Evolutionary conservation across 2,888 invertebrate genomes (phyloP).

Genomic region (Eurois occulta): DNA sequence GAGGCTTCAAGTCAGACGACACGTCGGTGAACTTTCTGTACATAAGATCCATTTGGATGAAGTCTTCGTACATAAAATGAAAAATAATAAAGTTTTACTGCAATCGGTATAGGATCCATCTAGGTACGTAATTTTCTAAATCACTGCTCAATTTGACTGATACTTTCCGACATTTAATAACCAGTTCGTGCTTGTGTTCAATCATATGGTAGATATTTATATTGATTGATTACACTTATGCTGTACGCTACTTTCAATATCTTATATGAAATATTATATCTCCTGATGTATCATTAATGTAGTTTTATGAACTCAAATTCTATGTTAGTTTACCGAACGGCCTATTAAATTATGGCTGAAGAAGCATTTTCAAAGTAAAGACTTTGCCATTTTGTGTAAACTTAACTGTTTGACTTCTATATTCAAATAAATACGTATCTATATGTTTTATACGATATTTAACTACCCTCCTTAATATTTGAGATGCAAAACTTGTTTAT

Average conservation of each 20-base stretch:
- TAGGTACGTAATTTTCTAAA: constrained; percentile 15
- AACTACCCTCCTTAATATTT: not conserved
- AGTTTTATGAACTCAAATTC: not conserved
- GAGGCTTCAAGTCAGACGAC: not conserved
- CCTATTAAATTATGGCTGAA: not conserved
- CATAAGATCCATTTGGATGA: not conserved
- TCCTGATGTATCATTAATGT: not conserved
- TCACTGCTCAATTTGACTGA: constrained; percentile 24
- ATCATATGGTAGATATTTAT: constrained; percentile 7
- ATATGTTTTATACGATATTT: not conserved
- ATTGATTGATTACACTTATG: not conserved
- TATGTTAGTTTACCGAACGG: not conserved
- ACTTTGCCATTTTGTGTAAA: constrained; percentile 3
- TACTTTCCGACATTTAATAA: constrained; percentile 37
- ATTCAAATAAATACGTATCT: not conserved
- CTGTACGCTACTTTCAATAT: not conserved
- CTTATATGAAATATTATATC: not conserved
- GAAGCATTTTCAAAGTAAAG: not conserved
- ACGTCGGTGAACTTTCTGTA: not conserved
- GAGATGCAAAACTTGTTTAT: not conserved
- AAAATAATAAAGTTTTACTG: not conserved
- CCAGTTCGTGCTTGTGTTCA: constrained; percentile 30
- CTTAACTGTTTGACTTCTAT: not conserved
- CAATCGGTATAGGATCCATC: not conserved
- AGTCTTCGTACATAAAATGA: not conserved